Conservation (phyloP, 2,888 invertebrate genomes). For the Electrophaes corylata region DNA sequence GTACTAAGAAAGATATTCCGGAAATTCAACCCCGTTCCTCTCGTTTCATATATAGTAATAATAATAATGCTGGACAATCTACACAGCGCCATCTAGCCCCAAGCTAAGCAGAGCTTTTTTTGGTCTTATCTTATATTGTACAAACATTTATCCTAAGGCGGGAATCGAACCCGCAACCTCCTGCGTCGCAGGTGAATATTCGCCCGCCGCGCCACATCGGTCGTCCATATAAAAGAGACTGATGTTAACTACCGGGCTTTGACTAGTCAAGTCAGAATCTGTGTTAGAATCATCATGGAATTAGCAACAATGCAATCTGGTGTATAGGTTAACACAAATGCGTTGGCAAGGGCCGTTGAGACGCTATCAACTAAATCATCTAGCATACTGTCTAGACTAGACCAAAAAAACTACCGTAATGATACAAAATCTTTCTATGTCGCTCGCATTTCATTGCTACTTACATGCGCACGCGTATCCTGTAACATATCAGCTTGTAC, state of each 20-base stretch:
- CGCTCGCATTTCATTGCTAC: slow-evolving; percentile 43
- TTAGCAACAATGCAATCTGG: slow-evolving; percentile 45
- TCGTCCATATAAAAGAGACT: too few species aligned
- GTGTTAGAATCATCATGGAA: slow-evolving; percentile 30
- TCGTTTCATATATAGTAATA: too few species aligned
- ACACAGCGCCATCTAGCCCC: too few species aligned
- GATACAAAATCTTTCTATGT: slow-evolving; percentile 49
- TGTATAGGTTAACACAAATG: slow-evolving; percentile 46
- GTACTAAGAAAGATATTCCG: too few species aligned
- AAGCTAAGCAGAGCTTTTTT: too few species aligned
- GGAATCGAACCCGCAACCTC: too few species aligned
- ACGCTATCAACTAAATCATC: slow-evolving; percentile 46
- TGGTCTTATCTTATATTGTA: too few species aligned
- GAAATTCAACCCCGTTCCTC: too few species aligned
- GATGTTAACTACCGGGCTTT: slow-evolving; percentile 28
- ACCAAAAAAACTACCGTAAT: slow-evolving; percentile 49
- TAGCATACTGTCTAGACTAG: slow-evolving; percentile 52
- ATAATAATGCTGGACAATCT: too few species aligned
- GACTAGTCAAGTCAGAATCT: slow-evolving; percentile 21
- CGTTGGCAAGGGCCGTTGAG: slow-evolving; percentile 51
- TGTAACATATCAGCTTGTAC: slow-evolving; percentile 56
- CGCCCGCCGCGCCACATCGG: too few species aligned
- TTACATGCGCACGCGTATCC: slow-evolving; percentile 44
- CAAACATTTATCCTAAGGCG: too few species aligned
- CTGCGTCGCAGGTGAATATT: too few species aligned